phyloP scores from a whole-genome alignment of 1,140 invertebrate genomes.

The Mactra quadrangularis region DNA sequence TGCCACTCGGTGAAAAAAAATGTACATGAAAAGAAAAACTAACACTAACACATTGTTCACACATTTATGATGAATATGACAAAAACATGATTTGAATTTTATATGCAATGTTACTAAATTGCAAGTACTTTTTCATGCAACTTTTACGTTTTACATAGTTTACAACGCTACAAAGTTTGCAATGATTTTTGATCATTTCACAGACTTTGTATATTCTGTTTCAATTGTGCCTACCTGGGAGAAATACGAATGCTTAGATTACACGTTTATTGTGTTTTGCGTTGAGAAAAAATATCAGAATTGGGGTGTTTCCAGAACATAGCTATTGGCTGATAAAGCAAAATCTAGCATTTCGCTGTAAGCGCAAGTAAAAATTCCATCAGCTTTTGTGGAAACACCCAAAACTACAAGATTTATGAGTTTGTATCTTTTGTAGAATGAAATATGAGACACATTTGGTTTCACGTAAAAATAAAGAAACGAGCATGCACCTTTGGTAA shows the following conservation, averaged over 20 bases:
- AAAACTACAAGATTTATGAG: neutral
- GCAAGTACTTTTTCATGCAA: slow-evolving; percentile 35
- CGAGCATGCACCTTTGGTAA: slow-evolving; percentile 17
- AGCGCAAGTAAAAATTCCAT: neutral
- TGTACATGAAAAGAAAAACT: slow-evolving; percentile 14
- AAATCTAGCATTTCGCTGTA: neutral
- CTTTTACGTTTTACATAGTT: no score
- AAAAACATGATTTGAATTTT: slow-evolving; percentile 44
- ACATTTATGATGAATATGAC: slow-evolving; percentile 22
- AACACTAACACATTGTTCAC: neutral
- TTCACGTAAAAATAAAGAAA: slow-evolving; percentile 14
- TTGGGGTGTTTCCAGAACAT: neutral
- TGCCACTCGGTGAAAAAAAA: slow-evolving; percentile 1
- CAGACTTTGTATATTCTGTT: no score
- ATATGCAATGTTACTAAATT: slow-evolving; percentile 59
- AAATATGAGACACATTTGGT: slow-evolving; percentile 29
- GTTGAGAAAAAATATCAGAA: neutral
- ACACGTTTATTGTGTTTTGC: neutral
- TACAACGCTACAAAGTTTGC: no score
- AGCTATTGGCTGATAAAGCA: neutral
- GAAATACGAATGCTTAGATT: slow-evolving; percentile 43
- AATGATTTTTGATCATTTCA: no score
- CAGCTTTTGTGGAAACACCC: neutral
- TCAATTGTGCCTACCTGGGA: slow-evolving; percentile 55
- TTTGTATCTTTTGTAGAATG: neutral